Conservation (phyloP, 2,888 invertebrate species). For the Silvanus unidentatus region DNA sequence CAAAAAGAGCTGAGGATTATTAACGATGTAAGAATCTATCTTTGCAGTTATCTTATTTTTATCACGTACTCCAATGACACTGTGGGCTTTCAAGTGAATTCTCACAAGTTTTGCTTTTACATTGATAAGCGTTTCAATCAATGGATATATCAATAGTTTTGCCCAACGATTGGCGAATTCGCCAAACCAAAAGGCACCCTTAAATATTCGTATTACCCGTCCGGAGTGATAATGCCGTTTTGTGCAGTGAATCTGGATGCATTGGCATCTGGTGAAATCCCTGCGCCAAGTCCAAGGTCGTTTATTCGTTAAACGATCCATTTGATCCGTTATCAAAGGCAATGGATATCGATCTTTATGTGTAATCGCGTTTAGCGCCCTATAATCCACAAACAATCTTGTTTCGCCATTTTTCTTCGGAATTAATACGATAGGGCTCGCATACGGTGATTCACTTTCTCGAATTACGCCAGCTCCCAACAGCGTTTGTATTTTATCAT, state of each 20-base stretch:
- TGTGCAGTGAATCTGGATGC: slow-evolving; percentile 20
- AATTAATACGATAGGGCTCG: slow-evolving; percentile 18
- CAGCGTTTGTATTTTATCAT: slow-evolving; percentile 14
- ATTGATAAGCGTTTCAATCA: too few relatives aligned
- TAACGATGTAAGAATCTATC: too few relatives aligned
- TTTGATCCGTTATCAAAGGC: slow-evolving; percentile 14
- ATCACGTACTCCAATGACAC: too few relatives aligned
- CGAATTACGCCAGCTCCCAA: slow-evolving; percentile 12
- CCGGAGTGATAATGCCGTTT: slow-evolving; percentile 33
- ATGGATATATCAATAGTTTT: too few relatives aligned
- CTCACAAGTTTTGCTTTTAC: too few relatives aligned
- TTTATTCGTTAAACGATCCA: slow-evolving; percentile 16
- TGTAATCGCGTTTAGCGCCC: slow-evolving; percentile 16
- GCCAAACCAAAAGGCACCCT: slow-evolving; percentile 36
- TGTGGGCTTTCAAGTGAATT: too few relatives aligned
- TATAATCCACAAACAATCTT: slow-evolving; percentile 19
- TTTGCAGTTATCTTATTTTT: too few relatives aligned
- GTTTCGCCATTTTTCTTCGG: slow-evolving; percentile 13
- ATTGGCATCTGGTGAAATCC: slow-evolving; percentile 33
- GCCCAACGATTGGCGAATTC: slow-evolving; percentile 31
- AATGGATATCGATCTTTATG: slow-evolving; percentile 16
- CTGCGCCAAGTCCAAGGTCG: slow-evolving; percentile 23
- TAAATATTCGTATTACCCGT: slow-evolving; percentile 31
- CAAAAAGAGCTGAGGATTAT: too few relatives aligned
- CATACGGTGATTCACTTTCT: slow-evolving; percentile 15